Conservation (phyloP, 2,888 invertebrate genomes). For the Dorcus hopei region DNA sequence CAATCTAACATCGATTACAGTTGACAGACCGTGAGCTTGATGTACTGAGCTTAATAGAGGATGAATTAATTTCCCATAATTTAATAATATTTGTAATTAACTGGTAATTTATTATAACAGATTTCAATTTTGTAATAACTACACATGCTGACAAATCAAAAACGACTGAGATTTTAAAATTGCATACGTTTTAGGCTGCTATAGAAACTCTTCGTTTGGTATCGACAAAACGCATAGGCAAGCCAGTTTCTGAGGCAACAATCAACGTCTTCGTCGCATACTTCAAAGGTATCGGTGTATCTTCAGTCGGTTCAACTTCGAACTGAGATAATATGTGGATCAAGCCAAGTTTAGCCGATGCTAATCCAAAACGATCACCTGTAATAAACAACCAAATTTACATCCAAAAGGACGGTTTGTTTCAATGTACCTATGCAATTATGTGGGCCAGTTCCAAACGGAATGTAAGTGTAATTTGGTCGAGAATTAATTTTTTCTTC, state of each 20-base stretch:
- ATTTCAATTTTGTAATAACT: not conserved
- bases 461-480: conserved; percentile 29
- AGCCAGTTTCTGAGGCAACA: conserved; percentile 36
- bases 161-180: not conserved
- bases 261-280: conserved; percentile 40
- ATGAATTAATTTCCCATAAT: too few relatives aligned
- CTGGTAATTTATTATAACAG: too few relatives aligned
- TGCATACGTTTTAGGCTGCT: not conserved
- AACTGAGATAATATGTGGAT: conserved; percentile 36
- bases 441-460: conserved; percentile 35
- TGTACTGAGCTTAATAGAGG: too few relatives aligned
- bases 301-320: conserved; percentile 33
- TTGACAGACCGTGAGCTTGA: too few relatives aligned
- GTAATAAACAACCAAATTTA: conserved; percentile 22
- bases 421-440: conserved; percentile 34
- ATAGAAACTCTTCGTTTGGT: conserved; percentile 1
- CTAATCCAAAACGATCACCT: conserved; percentile 44
- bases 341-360: conserved; percentile 43
- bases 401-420: conserved; percentile 23
- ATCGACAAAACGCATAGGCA: conserved; percentile 34
- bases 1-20: too few relatives aligned
- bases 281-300: conserved; percentile 36
- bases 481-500: conserved; percentile 25
- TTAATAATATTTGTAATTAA: too few relatives aligned
- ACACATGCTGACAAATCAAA: not conserved